A percentile compares a stretch with the other conserved stretches of the same genome.
Conservation (phyloP, 1,140 invertebrate species). For the Maniola jurtina region DNA sequence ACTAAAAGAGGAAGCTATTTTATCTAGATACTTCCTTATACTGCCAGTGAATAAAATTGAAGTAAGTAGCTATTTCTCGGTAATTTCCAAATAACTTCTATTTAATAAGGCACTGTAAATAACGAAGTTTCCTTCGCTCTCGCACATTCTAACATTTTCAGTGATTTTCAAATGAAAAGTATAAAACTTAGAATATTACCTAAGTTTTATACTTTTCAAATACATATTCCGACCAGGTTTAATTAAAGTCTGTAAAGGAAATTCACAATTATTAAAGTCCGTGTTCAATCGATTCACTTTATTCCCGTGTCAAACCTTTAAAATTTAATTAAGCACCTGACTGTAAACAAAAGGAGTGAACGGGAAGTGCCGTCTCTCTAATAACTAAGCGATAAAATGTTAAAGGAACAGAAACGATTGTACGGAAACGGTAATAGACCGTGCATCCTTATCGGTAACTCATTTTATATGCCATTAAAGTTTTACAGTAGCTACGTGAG, state of each 20-base stretch:
- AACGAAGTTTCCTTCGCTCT: too few relatives aligned
- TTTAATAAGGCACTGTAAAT: too few relatives aligned
- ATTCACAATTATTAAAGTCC: conserved; percentile 40
- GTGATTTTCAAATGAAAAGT: too few relatives aligned
- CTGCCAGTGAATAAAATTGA: too few relatives aligned
- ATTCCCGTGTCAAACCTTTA: conserved; percentile 47
- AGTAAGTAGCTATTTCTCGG: too few relatives aligned
- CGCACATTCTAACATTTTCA: too few relatives aligned
- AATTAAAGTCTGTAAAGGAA: conserved; percentile 47
- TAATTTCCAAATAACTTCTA: not conserved
- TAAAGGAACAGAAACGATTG: conserved; percentile 34
- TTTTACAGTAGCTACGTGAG: not conserved
- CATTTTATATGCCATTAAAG: not conserved
- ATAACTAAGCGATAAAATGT: conserved; percentile 35
- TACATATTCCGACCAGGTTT: conserved; percentile 35
- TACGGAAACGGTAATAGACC: conserved; percentile 53
- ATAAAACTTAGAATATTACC: too few relatives aligned
- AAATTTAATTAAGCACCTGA: conserved; percentile 67
- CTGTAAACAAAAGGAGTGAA: conserved; percentile 37
- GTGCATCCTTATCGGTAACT: conserved; percentile 41
- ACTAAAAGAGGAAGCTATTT: too few relatives aligned
- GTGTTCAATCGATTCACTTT: conserved; percentile 47
- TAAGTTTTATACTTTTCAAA: conserved; percentile 5
- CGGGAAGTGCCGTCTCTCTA: conserved; percentile 24
- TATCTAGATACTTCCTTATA: too few relatives aligned